Conservation (phyloP, 2,113 vertebrate genomes). For the Trinectes maculatus region DNA sequence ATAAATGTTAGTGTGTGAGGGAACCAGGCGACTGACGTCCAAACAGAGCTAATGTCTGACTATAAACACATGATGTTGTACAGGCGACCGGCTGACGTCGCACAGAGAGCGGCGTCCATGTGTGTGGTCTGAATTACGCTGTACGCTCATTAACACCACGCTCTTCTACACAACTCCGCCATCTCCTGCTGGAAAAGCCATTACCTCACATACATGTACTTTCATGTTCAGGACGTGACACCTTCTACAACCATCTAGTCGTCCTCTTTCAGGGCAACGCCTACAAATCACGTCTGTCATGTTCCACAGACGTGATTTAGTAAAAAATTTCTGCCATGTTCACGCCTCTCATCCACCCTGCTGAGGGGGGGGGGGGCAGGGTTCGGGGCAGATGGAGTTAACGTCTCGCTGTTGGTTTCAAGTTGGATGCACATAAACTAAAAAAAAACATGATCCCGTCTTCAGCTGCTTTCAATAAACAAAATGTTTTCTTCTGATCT, state of each 20-base stretch:
- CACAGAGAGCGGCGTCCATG: background rate
- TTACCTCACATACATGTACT: background rate
- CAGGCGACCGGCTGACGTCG: conserved; percentile 1
- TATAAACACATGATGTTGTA: conserved; percentile 24
- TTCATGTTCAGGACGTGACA: background rate
- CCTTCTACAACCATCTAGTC: background rate
- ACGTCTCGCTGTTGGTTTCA: conserved; percentile 41
- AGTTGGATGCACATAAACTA: conserved; percentile 47
- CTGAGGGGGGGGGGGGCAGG: background rate
- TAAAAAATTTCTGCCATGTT: conserved; percentile 6
- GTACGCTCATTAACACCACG: background rate
- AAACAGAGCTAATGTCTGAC: conserved; percentile 8
- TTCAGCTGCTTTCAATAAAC: conserved; percentile 72
- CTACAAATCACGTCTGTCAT: conserved; percentile 20
- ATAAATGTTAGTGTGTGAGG: no score
- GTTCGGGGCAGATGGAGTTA: no score
- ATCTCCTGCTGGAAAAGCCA: background rate
- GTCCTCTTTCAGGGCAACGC: background rate
- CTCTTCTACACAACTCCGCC: background rate
- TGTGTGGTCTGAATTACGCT: conserved; percentile 8
- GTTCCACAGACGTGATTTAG: background rate
- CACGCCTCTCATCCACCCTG: conserved; percentile 11
- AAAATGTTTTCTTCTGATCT: conserved; percentile 61
- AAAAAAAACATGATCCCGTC: conserved; percentile 44
- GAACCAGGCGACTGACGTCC: background rate